These are phyloP conservation scores for Ochropleura plecta DNA, from an alignment of 2,888 invertebrate species.

Conservation along the genomic window DNA sequence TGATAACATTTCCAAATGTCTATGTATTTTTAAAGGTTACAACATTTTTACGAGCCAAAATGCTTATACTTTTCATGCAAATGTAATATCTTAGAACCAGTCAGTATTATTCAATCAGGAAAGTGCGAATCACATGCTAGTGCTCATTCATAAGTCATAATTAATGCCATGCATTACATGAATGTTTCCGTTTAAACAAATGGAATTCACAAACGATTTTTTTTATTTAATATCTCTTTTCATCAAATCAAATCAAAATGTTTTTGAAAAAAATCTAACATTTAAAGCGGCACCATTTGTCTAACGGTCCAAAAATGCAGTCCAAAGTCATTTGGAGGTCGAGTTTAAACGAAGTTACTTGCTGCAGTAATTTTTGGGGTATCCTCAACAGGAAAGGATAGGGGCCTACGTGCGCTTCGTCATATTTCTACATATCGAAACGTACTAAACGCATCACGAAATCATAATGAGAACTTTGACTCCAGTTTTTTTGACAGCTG, in stretches of 20 bases:
- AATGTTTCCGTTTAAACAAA: neutral
- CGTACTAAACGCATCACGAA: neutral
- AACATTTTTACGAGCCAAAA: neutral
- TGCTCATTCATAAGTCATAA: constrained; percentile 28
- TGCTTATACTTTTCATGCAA: neutral
- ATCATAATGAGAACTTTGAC: neutral
- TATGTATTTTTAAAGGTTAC: neutral
- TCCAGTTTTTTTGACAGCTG: constrained; percentile 8
- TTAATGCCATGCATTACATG: neutral
- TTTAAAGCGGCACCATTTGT: too few species aligned
- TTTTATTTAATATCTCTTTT: neutral
- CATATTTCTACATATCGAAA: constrained; percentile 1
- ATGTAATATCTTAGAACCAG: constrained; percentile 3
- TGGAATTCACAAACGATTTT: neutral
- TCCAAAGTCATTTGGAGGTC: constrained; percentile 29
- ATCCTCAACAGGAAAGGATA: constrained; percentile 1
- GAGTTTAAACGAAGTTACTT: neutral
- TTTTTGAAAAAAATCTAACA: too few species aligned
- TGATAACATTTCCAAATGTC: too few species aligned
- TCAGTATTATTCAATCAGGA: constrained; percentile 32
- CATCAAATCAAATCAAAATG: too few species aligned
- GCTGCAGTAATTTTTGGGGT: neutral
- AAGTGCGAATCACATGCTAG: constrained; percentile 36
- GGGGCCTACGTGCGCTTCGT: constrained; percentile 30
- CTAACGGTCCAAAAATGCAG: neutral